phyloP scores from a whole-genome alignment of 1,140 invertebrate genomes.

The Amyelois transitella region DNA sequence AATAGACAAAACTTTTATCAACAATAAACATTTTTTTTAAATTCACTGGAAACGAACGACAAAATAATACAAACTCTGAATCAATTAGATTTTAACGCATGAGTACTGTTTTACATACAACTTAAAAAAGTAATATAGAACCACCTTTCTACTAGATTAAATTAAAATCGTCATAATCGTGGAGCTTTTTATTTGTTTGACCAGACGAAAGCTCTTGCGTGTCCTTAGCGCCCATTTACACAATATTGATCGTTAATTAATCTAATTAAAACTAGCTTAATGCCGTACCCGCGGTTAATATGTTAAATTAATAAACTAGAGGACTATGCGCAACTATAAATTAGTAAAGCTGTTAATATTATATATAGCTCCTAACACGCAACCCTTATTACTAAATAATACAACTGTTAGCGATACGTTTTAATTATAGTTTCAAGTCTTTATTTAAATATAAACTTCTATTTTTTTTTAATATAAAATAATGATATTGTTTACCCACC shows the following conservation, averaged over 20 bases:
- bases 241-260: constrained; percentile 41
- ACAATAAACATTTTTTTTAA: too few species aligned
- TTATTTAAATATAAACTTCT: background rate
- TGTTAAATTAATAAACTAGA: background rate
- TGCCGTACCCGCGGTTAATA: constrained; percentile 6
- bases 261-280: constrained; percentile 47
- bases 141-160: background rate
- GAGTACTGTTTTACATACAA: too few species aligned
- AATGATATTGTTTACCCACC: background rate
- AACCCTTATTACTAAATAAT: background rate
- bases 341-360: background rate
- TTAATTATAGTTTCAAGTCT: background rate
- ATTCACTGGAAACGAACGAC: too few species aligned
- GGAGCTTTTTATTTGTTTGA: background rate
- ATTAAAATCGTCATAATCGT: too few species aligned
- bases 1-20: too few species aligned
- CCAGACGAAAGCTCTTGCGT: background rate
- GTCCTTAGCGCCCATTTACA: background rate
- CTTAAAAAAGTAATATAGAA: too few species aligned
- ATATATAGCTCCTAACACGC: background rate
- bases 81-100: too few species aligned
- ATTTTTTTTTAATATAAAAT: background rate
- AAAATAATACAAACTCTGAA: too few species aligned
- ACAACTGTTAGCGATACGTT: background rate
- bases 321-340: background rate